Evolutionary conservation across 2,888 invertebrate genomes (phyloP).

Genomic region (Noctua janthina): DNA sequence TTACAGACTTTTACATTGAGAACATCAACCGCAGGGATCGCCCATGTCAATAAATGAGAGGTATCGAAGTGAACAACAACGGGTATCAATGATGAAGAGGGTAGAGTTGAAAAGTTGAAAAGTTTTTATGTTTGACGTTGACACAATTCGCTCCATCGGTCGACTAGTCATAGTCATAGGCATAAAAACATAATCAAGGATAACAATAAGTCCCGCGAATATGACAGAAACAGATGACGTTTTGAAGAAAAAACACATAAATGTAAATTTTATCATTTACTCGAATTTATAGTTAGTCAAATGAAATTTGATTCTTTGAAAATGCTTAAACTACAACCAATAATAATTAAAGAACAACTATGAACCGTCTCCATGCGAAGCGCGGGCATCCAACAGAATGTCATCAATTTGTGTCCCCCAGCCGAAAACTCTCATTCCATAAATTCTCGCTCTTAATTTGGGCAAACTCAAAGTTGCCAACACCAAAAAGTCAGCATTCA

Average conservation of each 20-base stretch:
- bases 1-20: slow-evolving; percentile 1
- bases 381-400: slow-evolving; percentile 40
- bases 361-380: not conserved
- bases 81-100: slow-evolving; percentile 4
- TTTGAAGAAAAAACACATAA: not conserved
- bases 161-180: not conserved
- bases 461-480: slow-evolving; percentile 61
- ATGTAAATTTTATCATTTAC: too few relatives aligned
- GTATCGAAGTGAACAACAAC: slow-evolving; percentile 17
- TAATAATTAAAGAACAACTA: slow-evolving; percentile 12
- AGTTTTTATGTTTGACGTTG: slow-evolving; percentile 4
- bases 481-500: slow-evolving; percentile 69
- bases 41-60: slow-evolving; percentile 16
- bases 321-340: not conserved
- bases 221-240: too few relatives aligned
- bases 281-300: not conserved
- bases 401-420: slow-evolving; percentile 58
- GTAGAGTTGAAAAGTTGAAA: not conserved
- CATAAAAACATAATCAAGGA: not conserved
- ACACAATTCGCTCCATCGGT: not conserved
- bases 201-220: not conserved
- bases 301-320: not conserved
- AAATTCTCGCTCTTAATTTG: slow-evolving; percentile 67
- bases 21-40: not conserved
- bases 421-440: slow-evolving; percentile 65